These are phyloP conservation scores for Hucho hucho DNA, from an alignment of 2,113 vertebrate genomes.

Conservation along the genomic window DNA sequence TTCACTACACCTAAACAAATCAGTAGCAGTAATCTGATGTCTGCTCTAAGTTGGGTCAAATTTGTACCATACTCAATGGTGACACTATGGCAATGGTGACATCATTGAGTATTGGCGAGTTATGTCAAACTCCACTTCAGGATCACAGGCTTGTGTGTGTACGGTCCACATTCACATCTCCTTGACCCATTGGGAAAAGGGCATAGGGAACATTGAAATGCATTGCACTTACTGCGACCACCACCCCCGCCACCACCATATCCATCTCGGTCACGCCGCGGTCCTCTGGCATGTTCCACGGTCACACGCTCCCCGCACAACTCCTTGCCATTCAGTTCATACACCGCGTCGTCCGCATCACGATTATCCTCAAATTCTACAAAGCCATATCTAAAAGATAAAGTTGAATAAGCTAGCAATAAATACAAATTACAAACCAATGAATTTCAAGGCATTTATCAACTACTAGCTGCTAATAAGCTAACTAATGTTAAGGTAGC, in stretches of 20 bases:
- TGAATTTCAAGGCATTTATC: too few relatives aligned
- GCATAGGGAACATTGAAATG: constrained; percentile 38
- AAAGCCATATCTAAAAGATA: constrained; percentile 82
- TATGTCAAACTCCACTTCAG: not conserved
- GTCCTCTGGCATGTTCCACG: constrained; percentile 89
- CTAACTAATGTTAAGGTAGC: too few relatives aligned
- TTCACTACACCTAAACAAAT: too few relatives aligned
- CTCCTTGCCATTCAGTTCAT: constrained; percentile 93
- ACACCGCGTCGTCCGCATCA: constrained; percentile 92
- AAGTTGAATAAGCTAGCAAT: not conserved
- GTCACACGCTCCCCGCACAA: constrained; percentile 92
- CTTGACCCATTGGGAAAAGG: constrained; percentile 37
- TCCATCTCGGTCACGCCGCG: constrained; percentile 86
- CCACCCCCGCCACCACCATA: constrained; percentile 61
- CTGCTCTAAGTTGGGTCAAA: not conserved
- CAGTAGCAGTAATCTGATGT: too few relatives aligned
- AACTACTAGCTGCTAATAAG: too few relatives aligned
- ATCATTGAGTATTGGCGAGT: not conserved
- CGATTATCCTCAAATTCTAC: constrained; percentile 95
- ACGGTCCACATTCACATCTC: constrained; percentile 61
- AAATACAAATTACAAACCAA: not conserved
- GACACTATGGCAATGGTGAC: not conserved
- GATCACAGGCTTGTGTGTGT: constrained; percentile 16
- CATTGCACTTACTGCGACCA: constrained; percentile 88
- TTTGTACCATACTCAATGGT: not conserved